Percentiles rank a stretch among this genome's conserved stretches.
These are phyloP conservation scores for Oenanthe oenanthe DNA, from an alignment of 2,113 vertebrate genomes.

Conservation along the genomic window DNA sequence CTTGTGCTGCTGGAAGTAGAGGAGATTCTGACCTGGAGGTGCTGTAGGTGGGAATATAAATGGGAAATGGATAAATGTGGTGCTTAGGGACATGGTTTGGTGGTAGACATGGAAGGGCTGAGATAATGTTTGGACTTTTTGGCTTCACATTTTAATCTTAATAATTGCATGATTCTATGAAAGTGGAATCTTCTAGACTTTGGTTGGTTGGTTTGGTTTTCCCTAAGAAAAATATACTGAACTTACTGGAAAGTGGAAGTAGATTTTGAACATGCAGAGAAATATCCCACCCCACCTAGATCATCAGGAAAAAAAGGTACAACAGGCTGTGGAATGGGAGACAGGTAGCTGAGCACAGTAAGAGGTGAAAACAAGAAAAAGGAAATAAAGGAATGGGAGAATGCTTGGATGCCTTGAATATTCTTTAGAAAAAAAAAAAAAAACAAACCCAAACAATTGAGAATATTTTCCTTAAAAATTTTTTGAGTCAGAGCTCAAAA, in stretches of 20 bases:
- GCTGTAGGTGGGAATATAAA: neutral
- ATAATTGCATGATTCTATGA: neutral
- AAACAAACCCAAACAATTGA: accelerated
- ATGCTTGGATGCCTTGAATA: neutral
- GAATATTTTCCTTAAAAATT: neutral
- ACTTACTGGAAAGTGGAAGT: neutral
- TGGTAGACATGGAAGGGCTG: neutral
- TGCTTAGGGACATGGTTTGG: neutral
- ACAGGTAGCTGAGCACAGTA: neutral
- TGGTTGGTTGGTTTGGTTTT: neutral
- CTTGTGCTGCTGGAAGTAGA: accelerated
- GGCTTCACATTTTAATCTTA: neutral
- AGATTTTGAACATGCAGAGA: neutral
- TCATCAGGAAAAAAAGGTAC: neutral
- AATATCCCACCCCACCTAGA: neutral
- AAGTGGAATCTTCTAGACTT: neutral
- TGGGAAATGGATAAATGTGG: neutral
- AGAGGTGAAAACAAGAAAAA: neutral
- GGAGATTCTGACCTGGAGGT: neutral
- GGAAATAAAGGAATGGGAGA: accelerated
- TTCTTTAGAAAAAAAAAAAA: neutral
- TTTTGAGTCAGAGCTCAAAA: neutral
- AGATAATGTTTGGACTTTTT: neutral
- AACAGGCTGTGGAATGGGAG: neutral
- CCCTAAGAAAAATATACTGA: neutral